Percentiles rank a stretch among this genome's conserved stretches.
These are phyloP conservation scores for Ploceus nigricollis DNA, from an alignment of 2,113 vertebrate species.

Conservation along the genomic window DNA sequence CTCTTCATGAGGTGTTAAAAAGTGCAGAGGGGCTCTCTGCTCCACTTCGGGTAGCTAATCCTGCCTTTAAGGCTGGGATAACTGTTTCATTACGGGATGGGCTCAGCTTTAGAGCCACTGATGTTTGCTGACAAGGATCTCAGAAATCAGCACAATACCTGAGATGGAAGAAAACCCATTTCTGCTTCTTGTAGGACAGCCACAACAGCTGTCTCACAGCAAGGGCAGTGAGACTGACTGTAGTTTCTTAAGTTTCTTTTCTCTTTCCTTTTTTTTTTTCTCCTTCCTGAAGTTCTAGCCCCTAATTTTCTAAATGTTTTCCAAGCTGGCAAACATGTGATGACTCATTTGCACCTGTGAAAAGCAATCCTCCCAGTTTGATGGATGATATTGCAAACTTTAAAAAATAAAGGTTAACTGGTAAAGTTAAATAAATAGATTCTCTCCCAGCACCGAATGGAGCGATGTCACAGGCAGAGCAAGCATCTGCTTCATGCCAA, in stretches of 20 bases:
- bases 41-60: slow-evolving; percentile 62
- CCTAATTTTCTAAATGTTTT: slow-evolving; percentile 43
- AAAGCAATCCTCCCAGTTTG: slow-evolving; percentile 33
- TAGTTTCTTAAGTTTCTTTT: background rate
- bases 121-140: slow-evolving; percentile 31
- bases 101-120: slow-evolving; percentile 36
- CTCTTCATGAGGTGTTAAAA: slow-evolving; percentile 64
- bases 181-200: background rate
- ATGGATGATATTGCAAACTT: slow-evolving; percentile 56
- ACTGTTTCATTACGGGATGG: slow-evolving; percentile 31
- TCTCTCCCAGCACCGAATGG: background rate
- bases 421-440: slow-evolving; percentile 56
- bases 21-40: slow-evolving; percentile 57
- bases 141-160: slow-evolving; percentile 5
- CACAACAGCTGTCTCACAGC: background rate
- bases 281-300: background rate
- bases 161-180: background rate
- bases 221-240: background rate
- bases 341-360: slow-evolving; percentile 60
- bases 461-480: background rate
- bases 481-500: slow-evolving; percentile 47
- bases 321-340: slow-evolving; percentile 40
- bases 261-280: background rate
- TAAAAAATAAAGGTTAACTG: slow-evolving; percentile 42
- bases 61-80: slow-evolving; percentile 61